These are phyloP conservation scores for Phaethornis superciliosus DNA, from an alignment of 2,113 vertebrate species.

Conservation along the genomic window DNA sequence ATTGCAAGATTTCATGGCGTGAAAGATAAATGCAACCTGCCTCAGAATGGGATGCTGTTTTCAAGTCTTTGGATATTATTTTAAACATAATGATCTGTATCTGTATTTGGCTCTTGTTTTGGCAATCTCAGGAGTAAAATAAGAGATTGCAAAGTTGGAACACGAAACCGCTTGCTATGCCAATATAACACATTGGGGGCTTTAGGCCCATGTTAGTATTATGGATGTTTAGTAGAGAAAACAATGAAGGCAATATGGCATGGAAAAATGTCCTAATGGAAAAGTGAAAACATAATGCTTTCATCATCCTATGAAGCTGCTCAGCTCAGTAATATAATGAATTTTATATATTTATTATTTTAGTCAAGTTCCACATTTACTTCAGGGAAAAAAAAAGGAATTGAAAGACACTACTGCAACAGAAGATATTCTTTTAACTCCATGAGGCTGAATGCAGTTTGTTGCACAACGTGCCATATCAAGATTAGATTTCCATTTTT, in stretches of 20 bases:
- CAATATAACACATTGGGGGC: neutral
- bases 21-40: slow-evolving; percentile 50
- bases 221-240: neutral
- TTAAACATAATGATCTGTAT: slow-evolving; percentile 29
- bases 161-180: neutral
- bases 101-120: neutral
- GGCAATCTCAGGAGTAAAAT: slow-evolving; percentile 5
- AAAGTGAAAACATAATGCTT: neutral
- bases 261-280: neutral
- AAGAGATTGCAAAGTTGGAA: neutral
- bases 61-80: slow-evolving; percentile 21
- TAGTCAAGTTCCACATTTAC: neutral
- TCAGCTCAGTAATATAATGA: neutral
- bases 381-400: neutral
- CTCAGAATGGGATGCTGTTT: slow-evolving; percentile 44
- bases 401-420: neutral
- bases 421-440: neutral
- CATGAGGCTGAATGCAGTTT: neutral
- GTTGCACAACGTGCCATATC: neutral
- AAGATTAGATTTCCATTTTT: neutral
- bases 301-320: neutral
- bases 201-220: neutral
- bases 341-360: neutral
- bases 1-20: slow-evolving; percentile 1
- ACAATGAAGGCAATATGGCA: neutral